phyloP scores from a whole-genome alignment of 2,888 invertebrate species.

The Automeris io region DNA sequence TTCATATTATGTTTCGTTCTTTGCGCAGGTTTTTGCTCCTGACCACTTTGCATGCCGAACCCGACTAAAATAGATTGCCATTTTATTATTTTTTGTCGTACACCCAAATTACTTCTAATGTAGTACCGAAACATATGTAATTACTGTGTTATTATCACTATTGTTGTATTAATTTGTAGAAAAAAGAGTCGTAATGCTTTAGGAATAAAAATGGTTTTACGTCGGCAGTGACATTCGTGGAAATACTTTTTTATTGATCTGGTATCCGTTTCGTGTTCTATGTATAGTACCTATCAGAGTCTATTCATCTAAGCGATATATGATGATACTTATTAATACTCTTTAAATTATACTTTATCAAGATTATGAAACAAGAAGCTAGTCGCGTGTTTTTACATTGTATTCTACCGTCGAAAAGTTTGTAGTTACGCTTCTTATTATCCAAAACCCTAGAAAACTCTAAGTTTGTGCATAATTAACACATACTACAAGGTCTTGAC shows the following conservation, averaged over 20 bases:
- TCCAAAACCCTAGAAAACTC: too few relatives aligned
- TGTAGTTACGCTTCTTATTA: too few relatives aligned
- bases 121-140: conserved; percentile 1
- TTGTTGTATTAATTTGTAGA: conserved; percentile 1
- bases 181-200: background rate
- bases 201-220: background rate
- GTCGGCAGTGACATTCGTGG: background rate
- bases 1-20: conserved; percentile 1
- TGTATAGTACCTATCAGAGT: background rate
- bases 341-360: too few relatives aligned
- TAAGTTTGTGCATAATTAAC: too few relatives aligned
- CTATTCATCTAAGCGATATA: background rate
- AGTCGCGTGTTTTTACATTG: background rate
- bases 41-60: conserved; percentile 5
- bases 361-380: too few relatives aligned
- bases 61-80: conserved; percentile 7
- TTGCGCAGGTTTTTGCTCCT: background rate
- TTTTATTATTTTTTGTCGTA: conserved; percentile 6
- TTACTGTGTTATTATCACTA: background rate
- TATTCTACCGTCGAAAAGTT: too few relatives aligned
- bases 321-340: background rate
- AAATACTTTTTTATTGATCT: background rate
- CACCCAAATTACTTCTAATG: conserved; percentile 1
- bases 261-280: background rate
- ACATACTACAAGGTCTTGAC: too few relatives aligned